Conservation (phyloP, 2,888 invertebrate genomes). For the Caenorhabditis becei region DNA sequence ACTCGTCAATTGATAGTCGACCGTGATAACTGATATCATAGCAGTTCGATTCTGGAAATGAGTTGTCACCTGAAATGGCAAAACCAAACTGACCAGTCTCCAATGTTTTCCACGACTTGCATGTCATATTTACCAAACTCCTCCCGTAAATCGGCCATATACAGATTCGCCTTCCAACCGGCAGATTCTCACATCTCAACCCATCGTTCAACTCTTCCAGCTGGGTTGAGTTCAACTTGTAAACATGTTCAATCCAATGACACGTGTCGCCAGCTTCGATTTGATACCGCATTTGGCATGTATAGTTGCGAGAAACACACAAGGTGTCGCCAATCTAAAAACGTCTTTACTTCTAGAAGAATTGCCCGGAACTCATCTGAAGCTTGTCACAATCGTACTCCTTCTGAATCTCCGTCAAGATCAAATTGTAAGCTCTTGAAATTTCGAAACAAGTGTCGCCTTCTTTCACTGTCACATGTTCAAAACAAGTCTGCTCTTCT, state of each 20-base stretch:
- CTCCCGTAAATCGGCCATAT: conserved; percentile 7
- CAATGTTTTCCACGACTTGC: not conserved
- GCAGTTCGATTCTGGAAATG: not conserved
- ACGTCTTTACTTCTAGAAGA: not conserved
- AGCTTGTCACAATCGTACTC: conserved; percentile 15
- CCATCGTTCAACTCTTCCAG: not conserved
- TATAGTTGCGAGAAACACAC: conserved; percentile 7
- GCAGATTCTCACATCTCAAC: not conserved
- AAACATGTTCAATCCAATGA: not conserved
- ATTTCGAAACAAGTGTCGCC: conserved; percentile 4
- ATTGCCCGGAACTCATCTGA: not conserved
- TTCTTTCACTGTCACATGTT: not conserved
- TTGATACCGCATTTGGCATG: conserved; percentile 11
- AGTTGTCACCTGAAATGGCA: no score
- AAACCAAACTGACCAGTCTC: not conserved
- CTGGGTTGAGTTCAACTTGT: not conserved
- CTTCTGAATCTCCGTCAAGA: not conserved
- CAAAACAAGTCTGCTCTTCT: not conserved
- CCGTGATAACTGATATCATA: not conserved
- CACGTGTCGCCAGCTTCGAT: conserved; percentile 6
- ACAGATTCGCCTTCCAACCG: conserved; percentile 7
- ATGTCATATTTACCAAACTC: conserved; percentile 4
- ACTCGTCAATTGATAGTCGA: conserved; percentile 16
- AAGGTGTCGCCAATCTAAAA: conserved; percentile 24
- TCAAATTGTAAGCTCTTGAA: not conserved